Conservation (phyloP, 64 coral and sea anemone species). For the Astreopora myriophthalma region DNA sequence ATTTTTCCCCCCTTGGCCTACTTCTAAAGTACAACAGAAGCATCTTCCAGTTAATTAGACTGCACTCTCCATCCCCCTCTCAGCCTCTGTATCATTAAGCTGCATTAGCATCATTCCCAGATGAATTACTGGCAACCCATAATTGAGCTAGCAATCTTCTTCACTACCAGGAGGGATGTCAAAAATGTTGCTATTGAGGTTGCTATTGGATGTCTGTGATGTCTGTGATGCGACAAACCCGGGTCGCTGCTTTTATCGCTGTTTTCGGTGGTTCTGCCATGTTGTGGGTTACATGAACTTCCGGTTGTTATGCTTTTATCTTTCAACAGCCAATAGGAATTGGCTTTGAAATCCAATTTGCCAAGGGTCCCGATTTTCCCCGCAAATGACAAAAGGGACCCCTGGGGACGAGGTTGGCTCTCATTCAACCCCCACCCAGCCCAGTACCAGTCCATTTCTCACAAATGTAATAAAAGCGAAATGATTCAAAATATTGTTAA, state of each 20-base stretch:
- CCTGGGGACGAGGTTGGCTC: too few relatives aligned
- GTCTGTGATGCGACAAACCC: background rate
- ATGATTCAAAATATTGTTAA: background rate
- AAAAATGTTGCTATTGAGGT: background rate
- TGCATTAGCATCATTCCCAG: slow-evolving; percentile 35
- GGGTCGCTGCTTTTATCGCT: too few relatives aligned
- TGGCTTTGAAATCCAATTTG: background rate
- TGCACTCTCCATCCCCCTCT: slow-evolving; percentile 13
- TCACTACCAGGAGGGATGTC: slow-evolving; percentile 34
- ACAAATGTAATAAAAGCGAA: background rate
- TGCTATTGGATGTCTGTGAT: background rate
- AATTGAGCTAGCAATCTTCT: slow-evolving; percentile 45
- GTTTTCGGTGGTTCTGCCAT: too few relatives aligned
- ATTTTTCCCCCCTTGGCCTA: too few relatives aligned
- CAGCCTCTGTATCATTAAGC: slow-evolving; percentile 39
- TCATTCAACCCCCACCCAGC: too few relatives aligned
- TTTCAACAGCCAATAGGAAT: background rate
- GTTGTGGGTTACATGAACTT: background rate
- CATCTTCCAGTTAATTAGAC: slow-evolving; percentile 47
- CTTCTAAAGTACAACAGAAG: too few relatives aligned
- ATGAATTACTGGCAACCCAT: slow-evolving; percentile 35
- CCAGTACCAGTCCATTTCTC: too few relatives aligned
- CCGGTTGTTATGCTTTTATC: background rate
- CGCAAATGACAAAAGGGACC: too few relatives aligned
- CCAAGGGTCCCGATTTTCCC: too few relatives aligned